These are phyloP conservation scores for Campylomormyrus numenius DNA, from an alignment of 2,113 vertebrate genomes.

Conservation along the genomic window DNA sequence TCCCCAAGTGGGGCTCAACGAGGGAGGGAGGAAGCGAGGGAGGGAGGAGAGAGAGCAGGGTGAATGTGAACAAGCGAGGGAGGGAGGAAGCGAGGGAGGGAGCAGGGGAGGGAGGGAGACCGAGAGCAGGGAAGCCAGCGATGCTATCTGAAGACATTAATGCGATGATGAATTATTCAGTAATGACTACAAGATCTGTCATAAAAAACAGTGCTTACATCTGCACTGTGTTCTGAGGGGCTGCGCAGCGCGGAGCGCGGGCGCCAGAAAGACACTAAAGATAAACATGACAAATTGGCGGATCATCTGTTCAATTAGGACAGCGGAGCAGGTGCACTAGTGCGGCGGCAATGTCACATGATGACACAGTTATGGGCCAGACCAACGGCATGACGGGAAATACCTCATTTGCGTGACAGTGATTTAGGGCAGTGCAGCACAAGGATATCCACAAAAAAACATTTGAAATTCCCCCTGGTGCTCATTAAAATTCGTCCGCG, in stretches of 20 bases:
- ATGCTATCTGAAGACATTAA: slow-evolving; percentile 75
- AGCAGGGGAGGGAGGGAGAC: slow-evolving; percentile 43
- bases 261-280: slow-evolving; percentile 57
- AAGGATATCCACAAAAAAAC: slow-evolving; percentile 51
- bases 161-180: slow-evolving; percentile 82
- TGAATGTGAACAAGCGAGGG: slow-evolving; percentile 37
- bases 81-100: slow-evolving; percentile 43
- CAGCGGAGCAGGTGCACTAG: slow-evolving; percentile 58
- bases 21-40: slow-evolving; percentile 43
- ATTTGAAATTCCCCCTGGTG: slow-evolving; percentile 62
- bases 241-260: slow-evolving; percentile 49
- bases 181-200: slow-evolving; percentile 74
- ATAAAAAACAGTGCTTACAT: slow-evolving; percentile 60
- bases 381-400: slow-evolving; percentile 63
- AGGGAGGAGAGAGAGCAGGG: slow-evolving; percentile 41
- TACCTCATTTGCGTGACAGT: slow-evolving; percentile 62
- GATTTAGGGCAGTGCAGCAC: slow-evolving; percentile 58
- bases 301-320: slow-evolving; percentile 65
- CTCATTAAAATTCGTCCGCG: slow-evolving; percentile 68
- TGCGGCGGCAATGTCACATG: slow-evolving; percentile 41
- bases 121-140: slow-evolving; percentile 46
- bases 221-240: slow-evolving; percentile 51
- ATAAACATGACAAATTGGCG: slow-evolving; percentile 72
- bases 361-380: slow-evolving; percentile 44
- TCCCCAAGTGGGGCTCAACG: slow-evolving; percentile 67